phyloP scores from a whole-genome alignment of 2,797 vertebrate genomes.

The Argyrosomus regius region DNA sequence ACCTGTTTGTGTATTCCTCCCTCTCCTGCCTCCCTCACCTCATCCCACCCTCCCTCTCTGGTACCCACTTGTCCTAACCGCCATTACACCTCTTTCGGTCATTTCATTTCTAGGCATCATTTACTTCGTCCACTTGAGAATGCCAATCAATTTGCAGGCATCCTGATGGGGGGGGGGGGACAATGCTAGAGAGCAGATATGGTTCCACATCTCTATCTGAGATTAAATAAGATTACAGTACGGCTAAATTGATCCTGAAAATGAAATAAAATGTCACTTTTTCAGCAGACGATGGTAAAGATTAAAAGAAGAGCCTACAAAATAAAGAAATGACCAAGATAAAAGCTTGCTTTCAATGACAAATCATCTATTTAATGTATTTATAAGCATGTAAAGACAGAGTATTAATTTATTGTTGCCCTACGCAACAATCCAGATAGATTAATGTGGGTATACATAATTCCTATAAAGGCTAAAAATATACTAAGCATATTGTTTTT shows the following conservation, averaged over 20 bases:
- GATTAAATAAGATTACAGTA: conserved; percentile 27
- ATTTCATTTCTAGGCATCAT: conserved; percentile 70
- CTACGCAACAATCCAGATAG: conserved; percentile 3
- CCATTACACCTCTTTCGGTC: conserved; percentile 60
- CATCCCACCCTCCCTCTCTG: conserved; percentile 29
- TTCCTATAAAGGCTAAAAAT: not conserved
- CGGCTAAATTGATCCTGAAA: not conserved
- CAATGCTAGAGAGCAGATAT: conserved; percentile 23
- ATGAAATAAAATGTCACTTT: conserved; percentile 23
- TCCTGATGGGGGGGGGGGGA: conserved; percentile 37
- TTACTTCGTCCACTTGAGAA: conserved; percentile 63
- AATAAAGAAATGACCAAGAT: conserved; percentile 9
- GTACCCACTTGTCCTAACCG: conserved; percentile 62
- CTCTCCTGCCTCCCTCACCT: conserved; percentile 43
- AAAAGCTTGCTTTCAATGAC: conserved; percentile 12
- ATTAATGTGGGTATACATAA: not conserved
- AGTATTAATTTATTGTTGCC: not conserved
- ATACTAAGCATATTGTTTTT: not conserved
- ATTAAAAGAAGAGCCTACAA: not conserved
- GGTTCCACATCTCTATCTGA: conserved; percentile 29
- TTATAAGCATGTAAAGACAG: conserved; percentile 4
- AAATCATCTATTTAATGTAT: conserved; percentile 1
- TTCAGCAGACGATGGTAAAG: conserved; percentile 2
- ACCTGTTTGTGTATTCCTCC: conserved; percentile 83
- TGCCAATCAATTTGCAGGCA: conserved; percentile 63